A percentile compares a stretch with the other conserved stretches of the same genome.
Conservation (phyloP, 2,888 invertebrate genomes). For the Cenopis cana region DNA sequence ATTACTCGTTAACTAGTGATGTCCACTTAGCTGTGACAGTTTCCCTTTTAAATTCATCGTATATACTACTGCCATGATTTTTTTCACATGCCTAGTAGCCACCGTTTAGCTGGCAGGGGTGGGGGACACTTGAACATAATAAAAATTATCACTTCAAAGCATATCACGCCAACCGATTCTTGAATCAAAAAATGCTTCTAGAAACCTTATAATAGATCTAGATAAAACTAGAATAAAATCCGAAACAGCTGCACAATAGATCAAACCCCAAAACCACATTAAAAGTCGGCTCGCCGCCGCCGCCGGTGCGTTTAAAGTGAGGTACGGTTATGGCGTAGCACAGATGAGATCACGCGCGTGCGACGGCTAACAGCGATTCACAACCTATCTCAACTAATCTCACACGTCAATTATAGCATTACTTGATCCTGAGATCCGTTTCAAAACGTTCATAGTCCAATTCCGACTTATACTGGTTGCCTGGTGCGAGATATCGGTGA, state of each 20-base stretch:
- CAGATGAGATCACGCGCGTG: slow-evolving; percentile 40
- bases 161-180: too few relatives aligned
- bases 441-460: neutral
- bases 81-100: too few relatives aligned
- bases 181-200: too few relatives aligned
- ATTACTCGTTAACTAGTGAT: too few relatives aligned
- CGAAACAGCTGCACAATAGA: neutral
- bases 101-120: too few relatives aligned
- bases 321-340: slow-evolving; percentile 45
- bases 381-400: neutral
- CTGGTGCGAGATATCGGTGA: neutral
- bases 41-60: too few relatives aligned
- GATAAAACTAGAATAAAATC: too few relatives aligned
- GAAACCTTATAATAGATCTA: too few relatives aligned
- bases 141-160: too few relatives aligned
- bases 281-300: slow-evolving; percentile 34
- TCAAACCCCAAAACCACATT: slow-evolving; percentile 21
- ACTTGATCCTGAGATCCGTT: neutral
- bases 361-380: neutral
- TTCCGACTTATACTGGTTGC: neutral
- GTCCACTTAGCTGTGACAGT: too few relatives aligned
- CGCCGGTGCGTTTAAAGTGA: slow-evolving; percentile 45
- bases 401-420: neutral
- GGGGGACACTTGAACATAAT: too few relatives aligned
- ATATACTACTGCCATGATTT: too few relatives aligned